Evolutionary conservation across 2,797 vertebrate genomes (phyloP).

Genomic region (Glossophaga mutica): DNA sequence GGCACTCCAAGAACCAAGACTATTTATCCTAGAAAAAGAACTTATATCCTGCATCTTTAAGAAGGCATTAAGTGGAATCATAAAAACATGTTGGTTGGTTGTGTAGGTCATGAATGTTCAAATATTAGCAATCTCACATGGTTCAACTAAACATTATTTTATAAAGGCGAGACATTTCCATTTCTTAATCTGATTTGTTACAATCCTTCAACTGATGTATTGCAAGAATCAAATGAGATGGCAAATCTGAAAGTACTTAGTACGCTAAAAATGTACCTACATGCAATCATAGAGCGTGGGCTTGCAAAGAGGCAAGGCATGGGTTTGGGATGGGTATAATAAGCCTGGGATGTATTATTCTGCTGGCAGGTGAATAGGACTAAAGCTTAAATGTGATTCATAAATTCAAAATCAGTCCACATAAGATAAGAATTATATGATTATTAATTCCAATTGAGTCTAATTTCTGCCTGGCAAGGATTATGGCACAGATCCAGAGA

Average conservation of each 20-base stretch:
- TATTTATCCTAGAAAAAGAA: background rate
- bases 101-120: background rate
- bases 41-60: background rate
- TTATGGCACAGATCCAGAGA: background rate
- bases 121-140: background rate
- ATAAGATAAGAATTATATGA: background rate
- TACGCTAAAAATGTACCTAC: background rate
- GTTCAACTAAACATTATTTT: background rate
- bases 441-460: background rate
- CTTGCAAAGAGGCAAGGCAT: background rate
- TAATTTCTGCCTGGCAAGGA: background rate
- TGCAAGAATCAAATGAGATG: background rate
- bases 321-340: accelerated
- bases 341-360: background rate
- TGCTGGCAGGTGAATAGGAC: background rate
- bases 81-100: background rate
- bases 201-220: background rate
- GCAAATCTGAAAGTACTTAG: background rate
- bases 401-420: background rate
- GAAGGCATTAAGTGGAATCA: background rate
- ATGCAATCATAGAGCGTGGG: background rate
- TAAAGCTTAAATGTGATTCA: background rate
- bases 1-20: background rate
- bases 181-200: background rate
- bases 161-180: background rate